Base-by-base conservation (phyloP, 2,888 invertebrate species). In the Ectemnius continuus region DNA sequence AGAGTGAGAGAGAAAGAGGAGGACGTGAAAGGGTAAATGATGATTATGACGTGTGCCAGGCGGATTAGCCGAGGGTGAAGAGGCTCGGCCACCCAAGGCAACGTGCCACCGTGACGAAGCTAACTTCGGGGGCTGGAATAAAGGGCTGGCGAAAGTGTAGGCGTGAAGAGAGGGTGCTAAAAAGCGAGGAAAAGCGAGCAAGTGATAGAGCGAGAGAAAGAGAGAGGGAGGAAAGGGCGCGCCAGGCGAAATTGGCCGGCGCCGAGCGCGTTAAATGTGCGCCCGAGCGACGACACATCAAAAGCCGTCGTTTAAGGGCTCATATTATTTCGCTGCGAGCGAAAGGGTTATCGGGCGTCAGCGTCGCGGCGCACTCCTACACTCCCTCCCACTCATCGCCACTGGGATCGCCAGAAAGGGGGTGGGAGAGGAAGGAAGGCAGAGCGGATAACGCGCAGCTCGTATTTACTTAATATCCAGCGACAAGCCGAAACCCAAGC, bases 251-350 rank as follows among this genome's bases (percentile, higher is more conserved):
- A 88, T 88, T 87, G 85, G 86, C 80, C 81, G 80, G 69, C 81
- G 61, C 80, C 52, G 52, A 14, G 80, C 80, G 79, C 86, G 83
- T 84, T 77, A 86, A 87, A 88, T 88, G 87, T 82, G 84, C 87
- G 85, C 73, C 85, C 86, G 84, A 86, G 88, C 88, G 88, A 83
- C 82, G 88, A 87, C 87, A 89, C 87, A 89, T 89, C 89, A 89
- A 89, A 89, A 86, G 89, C 84, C 76, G 70, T 75, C 82, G 85
- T 86, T 88, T 88, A 86, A 88, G 88, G 86, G 83, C 81, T 85
- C 84, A 85, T 86, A 88, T 89, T 89, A 89, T 89, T 88, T 84
- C 86, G 79, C 85, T 80, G 79, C 67, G 76, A 70, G 78, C 84
- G 78, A 88, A 89, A 88, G 89, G 89, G 89, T 89, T 89, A 87